These are phyloP conservation scores for Aulostomus chinensis DNA, from an alignment of 2,797 vertebrate genomes.

Conservation along the genomic window DNA sequence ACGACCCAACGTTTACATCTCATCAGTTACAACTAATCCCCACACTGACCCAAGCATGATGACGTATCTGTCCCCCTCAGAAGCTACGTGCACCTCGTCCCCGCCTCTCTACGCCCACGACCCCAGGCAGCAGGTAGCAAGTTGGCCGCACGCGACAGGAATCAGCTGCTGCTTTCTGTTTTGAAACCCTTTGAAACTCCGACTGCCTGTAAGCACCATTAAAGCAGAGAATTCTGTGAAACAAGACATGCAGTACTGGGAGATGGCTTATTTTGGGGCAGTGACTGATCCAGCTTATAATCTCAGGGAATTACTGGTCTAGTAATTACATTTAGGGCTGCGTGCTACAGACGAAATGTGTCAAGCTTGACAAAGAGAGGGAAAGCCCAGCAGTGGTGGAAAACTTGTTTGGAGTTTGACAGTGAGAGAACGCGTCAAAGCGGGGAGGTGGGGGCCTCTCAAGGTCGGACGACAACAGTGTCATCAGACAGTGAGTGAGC, in stretches of 20 bases:
- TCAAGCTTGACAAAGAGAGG: no score
- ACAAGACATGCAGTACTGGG: slow-evolving; percentile 6
- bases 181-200: slow-evolving; percentile 16
- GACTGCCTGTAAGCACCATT: neutral
- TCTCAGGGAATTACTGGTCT: slow-evolving; percentile 37
- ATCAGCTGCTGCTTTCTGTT: slow-evolving; percentile 39
- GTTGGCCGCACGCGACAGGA: slow-evolving; percentile 46
- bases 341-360: no score
- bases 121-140: neutral
- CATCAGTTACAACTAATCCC: slow-evolving; percentile 13
- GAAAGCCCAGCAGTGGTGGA: no score
- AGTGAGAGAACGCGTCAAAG: no score
- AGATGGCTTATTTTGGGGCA: slow-evolving; percentile 22
- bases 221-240: slow-evolving; percentile 6
- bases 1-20: slow-evolving; percentile 12
- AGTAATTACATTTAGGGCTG: no score
- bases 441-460: no score
- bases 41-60: slow-evolving; percentile 42
- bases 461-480: no score
- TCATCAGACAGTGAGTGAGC: slow-evolving; percentile 36
- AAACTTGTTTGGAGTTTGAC: no score
- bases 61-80: slow-evolving; percentile 31
- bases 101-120: neutral
- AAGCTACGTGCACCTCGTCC: slow-evolving; percentile 22
- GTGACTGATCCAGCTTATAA: slow-evolving; percentile 39